Conservation (phyloP, 2,888 invertebrate genomes). For the Lordiphosa andalusiaca region DNA sequence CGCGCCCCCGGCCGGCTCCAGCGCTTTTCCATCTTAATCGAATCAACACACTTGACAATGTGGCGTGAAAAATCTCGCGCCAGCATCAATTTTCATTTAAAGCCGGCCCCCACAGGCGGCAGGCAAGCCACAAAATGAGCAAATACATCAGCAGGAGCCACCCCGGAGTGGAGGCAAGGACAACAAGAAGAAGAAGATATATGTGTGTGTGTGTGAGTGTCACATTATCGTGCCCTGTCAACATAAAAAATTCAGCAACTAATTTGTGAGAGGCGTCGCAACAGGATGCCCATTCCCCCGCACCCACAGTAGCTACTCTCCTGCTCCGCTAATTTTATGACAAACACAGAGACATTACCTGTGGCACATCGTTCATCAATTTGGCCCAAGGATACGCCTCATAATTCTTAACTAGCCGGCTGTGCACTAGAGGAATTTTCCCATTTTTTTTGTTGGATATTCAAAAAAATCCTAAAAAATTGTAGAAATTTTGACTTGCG, state of each 20-base stretch:
- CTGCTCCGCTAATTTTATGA: conserved; percentile 49
- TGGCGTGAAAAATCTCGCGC: conserved; percentile 63
- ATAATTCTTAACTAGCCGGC: conserved; percentile 48
- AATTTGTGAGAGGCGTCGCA: conserved; percentile 48
- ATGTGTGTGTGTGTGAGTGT: conserved; percentile 24
- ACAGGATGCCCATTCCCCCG: not conserved
- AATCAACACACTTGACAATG: conserved; percentile 62
- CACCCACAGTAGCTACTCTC: not conserved
- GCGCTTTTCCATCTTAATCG: conserved; percentile 46
- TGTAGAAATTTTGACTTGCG: no score
- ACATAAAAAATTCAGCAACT: conserved; percentile 64
- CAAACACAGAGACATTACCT: conserved; percentile 44
- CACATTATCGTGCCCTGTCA: conserved; percentile 34
- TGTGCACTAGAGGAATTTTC: not conserved
- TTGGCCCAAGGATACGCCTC: conserved; percentile 33
- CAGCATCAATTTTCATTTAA: conserved; percentile 63
- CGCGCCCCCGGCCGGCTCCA: not conserved
- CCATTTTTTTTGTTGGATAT: no score
- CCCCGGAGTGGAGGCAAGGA: not conserved
- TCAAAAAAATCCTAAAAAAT: no score
- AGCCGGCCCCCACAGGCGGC: conserved; percentile 28
- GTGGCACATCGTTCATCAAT: conserved; percentile 32
- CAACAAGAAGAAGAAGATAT: conserved; percentile 3
- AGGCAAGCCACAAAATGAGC: conserved; percentile 34
- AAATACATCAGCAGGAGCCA: conserved; percentile 31